Conservation (phyloP, 2,888 invertebrate species). For the Enoplolaimus lenunculus region DNA sequence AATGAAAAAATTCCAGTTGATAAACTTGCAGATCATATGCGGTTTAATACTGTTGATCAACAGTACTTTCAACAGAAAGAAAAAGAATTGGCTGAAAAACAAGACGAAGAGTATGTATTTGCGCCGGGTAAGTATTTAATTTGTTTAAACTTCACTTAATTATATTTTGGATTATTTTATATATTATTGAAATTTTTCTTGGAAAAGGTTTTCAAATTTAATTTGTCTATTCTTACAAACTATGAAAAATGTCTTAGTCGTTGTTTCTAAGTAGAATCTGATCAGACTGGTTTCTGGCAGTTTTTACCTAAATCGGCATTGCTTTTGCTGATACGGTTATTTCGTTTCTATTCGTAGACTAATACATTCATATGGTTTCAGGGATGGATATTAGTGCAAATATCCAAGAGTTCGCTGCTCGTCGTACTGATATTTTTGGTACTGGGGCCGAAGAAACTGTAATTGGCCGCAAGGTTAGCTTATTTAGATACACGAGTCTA, state of each 20-base stretch:
- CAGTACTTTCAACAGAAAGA: constrained; percentile 29
- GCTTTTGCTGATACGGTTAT: too few relatives aligned
- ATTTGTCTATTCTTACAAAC: too few relatives aligned
- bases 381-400: constrained; percentile 83
- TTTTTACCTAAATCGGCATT: too few relatives aligned
- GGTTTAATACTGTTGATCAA: constrained; percentile 51
- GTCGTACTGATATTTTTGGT: constrained; percentile 99
- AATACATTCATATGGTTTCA: constrained; percentile 4
- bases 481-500: not conserved
- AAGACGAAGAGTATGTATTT: constrained; percentile 72
- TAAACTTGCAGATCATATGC: constrained; percentile 94
- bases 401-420: constrained; percentile 83
- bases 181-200: not conserved
- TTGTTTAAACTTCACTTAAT: too few relatives aligned
- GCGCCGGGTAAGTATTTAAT: constrained; percentile 54
- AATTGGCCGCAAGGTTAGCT: constrained; percentile 81
- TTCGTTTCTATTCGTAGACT: too few relatives aligned
- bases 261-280: too few relatives aligned
- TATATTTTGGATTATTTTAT: constrained; percentile 2
- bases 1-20: constrained; percentile 92
- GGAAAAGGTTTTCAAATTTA: too few relatives aligned
- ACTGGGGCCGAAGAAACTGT: constrained; percentile 88
- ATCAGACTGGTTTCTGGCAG: too few relatives aligned
- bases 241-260: too few relatives aligned
- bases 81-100: constrained; percentile 59